A percentile compares a stretch with the other conserved stretches of the same genome.
Evolutionary conservation across 2,113 vertebrate genomes (phyloP).

Genomic region (Urocitellus parryii): DNA sequence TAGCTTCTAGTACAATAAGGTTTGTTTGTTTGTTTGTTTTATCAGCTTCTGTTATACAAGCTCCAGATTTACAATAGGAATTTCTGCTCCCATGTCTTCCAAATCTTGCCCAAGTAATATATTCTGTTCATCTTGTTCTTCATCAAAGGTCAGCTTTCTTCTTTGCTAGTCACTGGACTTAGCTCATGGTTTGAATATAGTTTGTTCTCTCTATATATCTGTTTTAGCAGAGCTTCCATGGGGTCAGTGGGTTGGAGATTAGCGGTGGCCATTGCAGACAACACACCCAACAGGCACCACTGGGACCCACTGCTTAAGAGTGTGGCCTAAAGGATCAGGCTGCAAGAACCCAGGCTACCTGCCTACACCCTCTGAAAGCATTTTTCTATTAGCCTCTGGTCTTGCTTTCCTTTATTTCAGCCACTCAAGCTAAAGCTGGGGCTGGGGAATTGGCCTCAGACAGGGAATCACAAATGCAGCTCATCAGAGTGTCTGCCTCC

Average conservation of each 20-base stretch:
- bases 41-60: conserved; percentile 89
- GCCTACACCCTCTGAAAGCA: neutral
- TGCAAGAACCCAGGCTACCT: neutral
- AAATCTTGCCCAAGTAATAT: conserved; percentile 92
- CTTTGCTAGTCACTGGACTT: conserved; percentile 87
- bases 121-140: conserved; percentile 76
- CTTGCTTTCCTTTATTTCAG: neutral
- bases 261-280: conserved; percentile 92
- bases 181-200: conserved; percentile 94
- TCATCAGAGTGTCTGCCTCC: neutral
- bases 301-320: conserved; percentile 71
- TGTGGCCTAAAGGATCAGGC: neutral
- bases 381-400: neutral
- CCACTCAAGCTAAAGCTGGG: neutral
- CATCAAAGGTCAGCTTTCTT: conserved; percentile 88
- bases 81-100: conserved; percentile 97
- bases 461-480: neutral
- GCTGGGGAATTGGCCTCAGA: neutral
- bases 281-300: conserved; percentile 90
- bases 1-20: conserved; percentile 90
- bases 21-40: conserved; percentile 78
- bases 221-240: conserved; percentile 87
- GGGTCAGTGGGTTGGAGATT: conserved; percentile 86
- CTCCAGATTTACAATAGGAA: conserved; percentile 88
- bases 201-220: conserved; percentile 92